Evolutionary conservation across 2,888 invertebrate genomes (phyloP), one percentile per base, ranked within the genome.

Genomic region (Euzophera pinguis): DNA sequence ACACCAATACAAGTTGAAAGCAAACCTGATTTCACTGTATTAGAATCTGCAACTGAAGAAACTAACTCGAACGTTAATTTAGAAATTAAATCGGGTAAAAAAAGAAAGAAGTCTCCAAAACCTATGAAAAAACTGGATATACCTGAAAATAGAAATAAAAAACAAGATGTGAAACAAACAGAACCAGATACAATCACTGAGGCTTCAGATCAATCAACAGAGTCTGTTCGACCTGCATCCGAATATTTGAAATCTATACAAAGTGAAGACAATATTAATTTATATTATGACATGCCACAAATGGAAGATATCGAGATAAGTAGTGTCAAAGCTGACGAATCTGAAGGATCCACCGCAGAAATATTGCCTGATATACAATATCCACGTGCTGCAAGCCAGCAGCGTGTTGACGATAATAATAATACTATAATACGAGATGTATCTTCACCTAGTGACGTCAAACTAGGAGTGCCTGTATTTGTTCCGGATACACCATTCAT

Each of bases 371-470:
- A 69, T 37, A 73, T 89, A 13, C 73, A 81, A 13, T 74, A 81
- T 42, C 78, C 84, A 37, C 72, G 84, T 47, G 79, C 87, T 10
- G 63, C 71, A 17, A 89, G 86, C 57, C 81, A 86, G 56, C 75
- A 79, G 55, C 49, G 64, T 16, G 53, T 70, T 9, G 79, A 83
- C 51, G 62, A 72, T 54, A 82, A 83, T 55, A 89, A 86, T 47
- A 87, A 84, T 53, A 83, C 71, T 39, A 45, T 75, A 1, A 87
- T 88, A 54, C 73, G 75, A 64, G 88, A 89, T 71, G 67, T 88
- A 32, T 64, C 64, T 27, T 55, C 65, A 50, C 35, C 62, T 5
- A 71, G 72, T 47, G 73, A 73, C 22, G 16, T 60, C 0, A 73
- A 69, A 52, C 56, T 71, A 48, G 61, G 55, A 10, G 63, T 73